Evolutionary conservation across 1,140 invertebrate species (phyloP).

Genomic region (Pentalonia nigronervosa): DNA sequence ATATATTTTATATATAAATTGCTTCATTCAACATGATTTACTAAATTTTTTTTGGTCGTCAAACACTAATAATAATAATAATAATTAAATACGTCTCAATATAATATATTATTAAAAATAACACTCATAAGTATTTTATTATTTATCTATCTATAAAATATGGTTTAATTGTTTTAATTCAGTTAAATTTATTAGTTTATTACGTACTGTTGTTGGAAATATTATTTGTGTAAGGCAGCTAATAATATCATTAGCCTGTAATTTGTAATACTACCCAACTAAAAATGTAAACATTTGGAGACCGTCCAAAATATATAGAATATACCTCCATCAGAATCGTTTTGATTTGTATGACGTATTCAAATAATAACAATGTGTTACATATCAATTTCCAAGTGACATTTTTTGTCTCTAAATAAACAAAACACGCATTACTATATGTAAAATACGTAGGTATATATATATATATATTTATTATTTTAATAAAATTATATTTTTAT

Average conservation of each 20-base stretch:
- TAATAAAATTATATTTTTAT: neutral
- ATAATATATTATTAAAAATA: too few species aligned
- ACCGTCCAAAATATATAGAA: neutral
- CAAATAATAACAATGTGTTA: neutral
- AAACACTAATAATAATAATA: neutral
- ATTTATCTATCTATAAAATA: neutral
- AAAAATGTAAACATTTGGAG: neutral
- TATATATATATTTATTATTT: neutral
- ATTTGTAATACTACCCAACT: neutral
- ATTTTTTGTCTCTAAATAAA: neutral
- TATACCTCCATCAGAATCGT: constrained; percentile 3
- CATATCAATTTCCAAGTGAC: neutral
- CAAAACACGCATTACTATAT: neutral
- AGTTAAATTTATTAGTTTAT: neutral
- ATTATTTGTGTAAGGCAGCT: neutral
- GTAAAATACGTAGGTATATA: neutral
- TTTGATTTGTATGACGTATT: constrained; percentile 10
- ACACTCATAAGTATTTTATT: neutral
- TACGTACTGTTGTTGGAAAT: neutral
- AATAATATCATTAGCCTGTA: neutral
- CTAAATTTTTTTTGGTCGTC: neutral
- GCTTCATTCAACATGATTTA: too few species aligned
- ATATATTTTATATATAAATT: too few species aligned
- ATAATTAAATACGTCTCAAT: neutral
- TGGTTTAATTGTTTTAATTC: neutral